These are phyloP conservation scores for Pelodiscus sinensis DNA, from an alignment of 2,113 vertebrate genomes.

Conservation along the genomic window DNA sequence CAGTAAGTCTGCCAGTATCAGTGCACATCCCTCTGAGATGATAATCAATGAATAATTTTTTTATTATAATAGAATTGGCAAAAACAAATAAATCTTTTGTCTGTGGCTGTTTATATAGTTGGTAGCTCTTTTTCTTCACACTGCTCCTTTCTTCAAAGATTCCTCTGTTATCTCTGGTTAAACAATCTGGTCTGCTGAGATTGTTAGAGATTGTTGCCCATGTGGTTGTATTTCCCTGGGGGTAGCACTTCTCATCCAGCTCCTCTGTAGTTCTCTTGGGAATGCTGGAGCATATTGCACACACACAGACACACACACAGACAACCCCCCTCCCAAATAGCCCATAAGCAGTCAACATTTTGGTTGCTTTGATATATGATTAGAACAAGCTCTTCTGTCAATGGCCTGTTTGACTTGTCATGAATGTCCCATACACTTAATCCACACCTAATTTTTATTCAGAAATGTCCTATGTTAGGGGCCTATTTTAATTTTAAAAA, in stretches of 20 bases:
- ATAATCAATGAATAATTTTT: slow-evolving; percentile 41
- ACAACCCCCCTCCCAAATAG: not conserved
- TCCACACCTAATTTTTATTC: not conserved
- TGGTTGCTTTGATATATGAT: slow-evolving; percentile 14
- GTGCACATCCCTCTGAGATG: slow-evolving; percentile 30
- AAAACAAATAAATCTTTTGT: slow-evolving; percentile 14
- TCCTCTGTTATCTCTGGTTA: not conserved
- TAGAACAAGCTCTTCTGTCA: slow-evolving; percentile 3
- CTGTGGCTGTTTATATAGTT: not conserved
- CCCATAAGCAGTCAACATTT: slow-evolving; percentile 15
- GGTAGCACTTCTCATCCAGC: not conserved
- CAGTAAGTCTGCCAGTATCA: slow-evolving; percentile 53
- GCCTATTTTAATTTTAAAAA: not conserved
- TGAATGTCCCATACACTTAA: not conserved
- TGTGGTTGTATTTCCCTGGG: not conserved
- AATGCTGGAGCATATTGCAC: not conserved
- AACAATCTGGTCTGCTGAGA: not conserved
- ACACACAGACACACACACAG: not conserved
- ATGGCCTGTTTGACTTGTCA: not conserved
- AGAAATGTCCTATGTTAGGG: not conserved
- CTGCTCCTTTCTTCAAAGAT: not conserved
- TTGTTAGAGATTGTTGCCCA: not conserved
- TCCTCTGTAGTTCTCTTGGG: not conserved
- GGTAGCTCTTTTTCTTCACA: not conserved
- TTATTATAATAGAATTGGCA: slow-evolving; percentile 46